Evolutionary conservation across 2,888 invertebrate species (phyloP), one percentile per base, ranked within the genome.

Genomic region (Trissolcus japonicus): DNA sequence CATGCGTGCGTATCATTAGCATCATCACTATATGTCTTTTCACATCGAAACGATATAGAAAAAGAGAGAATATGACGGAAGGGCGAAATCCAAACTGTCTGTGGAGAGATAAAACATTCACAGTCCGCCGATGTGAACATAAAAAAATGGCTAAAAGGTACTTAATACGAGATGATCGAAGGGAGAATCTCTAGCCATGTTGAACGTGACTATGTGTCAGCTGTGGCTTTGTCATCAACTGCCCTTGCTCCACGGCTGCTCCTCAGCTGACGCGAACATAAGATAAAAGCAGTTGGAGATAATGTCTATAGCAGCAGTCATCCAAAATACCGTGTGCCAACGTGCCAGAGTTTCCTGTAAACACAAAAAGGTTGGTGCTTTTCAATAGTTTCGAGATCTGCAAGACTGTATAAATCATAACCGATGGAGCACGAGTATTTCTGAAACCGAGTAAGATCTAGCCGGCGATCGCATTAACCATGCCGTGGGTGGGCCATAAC

Each of bases 261-360:
- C 95, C 48, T 93, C 92, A 0, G 95, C 94, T 80, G 95, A 95
- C 1, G 95, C 94, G 86, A 95, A 95, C 80, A 94, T 90, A 74
- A 96, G 89, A 86, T 95, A 96, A 86, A 95, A 93, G 46, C 94
- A 91, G 89, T 95, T 95, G 0, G 93, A 91, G 11, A 91, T 92
- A 56, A 95, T 92, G 85, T 94, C 95, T 63, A 95, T 92, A 0
- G 92, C 93, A 0, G 95, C 95, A 0, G 95, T 95, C 82, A 95
- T 89, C 90, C 95, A 95, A 88, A 96, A 96, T 19, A 96, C 95
- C 80, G 93, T 92, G 21, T 93, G 91, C 94, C 94, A 94, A 80
- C 94, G 93, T 0, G 93, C 92, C 17, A 94, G 86, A 0, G 94
- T 94, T 91, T 94, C 93, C 94, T 94, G 86, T 40, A 88, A 62